phyloP scores from a whole-genome alignment of 2,888 invertebrate species.

The Mythimna impura region DNA sequence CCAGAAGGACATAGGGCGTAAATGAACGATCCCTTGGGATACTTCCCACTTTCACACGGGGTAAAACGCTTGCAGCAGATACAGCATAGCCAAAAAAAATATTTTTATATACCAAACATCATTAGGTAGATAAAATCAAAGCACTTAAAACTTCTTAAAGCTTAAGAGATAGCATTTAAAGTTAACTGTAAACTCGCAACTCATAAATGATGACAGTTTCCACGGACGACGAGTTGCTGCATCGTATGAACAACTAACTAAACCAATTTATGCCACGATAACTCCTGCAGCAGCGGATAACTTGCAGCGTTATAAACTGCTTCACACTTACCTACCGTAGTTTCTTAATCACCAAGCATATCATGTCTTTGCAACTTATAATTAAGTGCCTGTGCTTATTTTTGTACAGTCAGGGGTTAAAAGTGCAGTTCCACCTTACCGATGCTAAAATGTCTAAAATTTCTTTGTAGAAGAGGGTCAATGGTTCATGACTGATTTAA shows the following conservation, averaged over 20 bases:
- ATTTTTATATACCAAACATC: no score
- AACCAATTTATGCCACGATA: constrained; percentile 33
- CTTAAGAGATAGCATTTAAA: not conserved
- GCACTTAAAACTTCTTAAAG: constrained; percentile 1
- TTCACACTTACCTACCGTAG: not conserved
- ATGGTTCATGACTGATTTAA: no score
- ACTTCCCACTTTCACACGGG: no score
- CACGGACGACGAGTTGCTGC: constrained; percentile 8
- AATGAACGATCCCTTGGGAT: no score
- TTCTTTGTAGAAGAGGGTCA: no score
- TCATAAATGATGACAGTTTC: constrained; percentile 38
- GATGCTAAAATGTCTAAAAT: no score
- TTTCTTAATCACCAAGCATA: not conserved
- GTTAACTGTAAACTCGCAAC: constrained; percentile 13
- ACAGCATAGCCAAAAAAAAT: no score
- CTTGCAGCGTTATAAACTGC: constrained; percentile 6
- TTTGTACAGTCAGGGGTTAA: no score
- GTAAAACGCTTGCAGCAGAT: no score
- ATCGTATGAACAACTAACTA: constrained; percentile 39
- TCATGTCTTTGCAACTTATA: constrained; percentile 5
- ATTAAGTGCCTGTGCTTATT: no score
- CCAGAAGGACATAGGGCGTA: not conserved
- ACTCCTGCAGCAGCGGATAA: constrained; percentile 8
- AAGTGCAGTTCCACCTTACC: no score
- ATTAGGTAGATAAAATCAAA: not conserved